Base-by-base conservation (phyloP, 1,140 invertebrate species). In the Gonioctena quinquepunctata region DNA sequence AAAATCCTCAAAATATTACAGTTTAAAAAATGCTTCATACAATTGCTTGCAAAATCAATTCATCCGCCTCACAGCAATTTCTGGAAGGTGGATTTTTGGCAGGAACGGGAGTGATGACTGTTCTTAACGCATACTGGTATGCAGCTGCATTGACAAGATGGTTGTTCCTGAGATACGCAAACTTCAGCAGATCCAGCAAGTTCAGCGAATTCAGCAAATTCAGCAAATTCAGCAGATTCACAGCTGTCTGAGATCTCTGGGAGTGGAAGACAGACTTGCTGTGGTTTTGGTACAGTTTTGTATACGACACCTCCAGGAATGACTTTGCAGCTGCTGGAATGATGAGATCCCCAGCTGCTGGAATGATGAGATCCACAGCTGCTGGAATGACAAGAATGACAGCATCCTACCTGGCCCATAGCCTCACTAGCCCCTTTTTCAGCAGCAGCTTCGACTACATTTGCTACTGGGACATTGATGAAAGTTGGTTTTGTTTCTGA, bases 261-360 rank as follows among this genome's bases (percentile, higher is more conserved):
- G 18, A 13, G 48, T 56, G 21, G 5, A n/a, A 54, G 21, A 8
- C 60, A 62, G 16, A 42, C 6, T 42, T 62, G 66, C 16, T 33
- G 50, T n/a, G 22, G 16, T 19, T 69, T 69, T 8, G 68, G 23
- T 19, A 49, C 19, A 11, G n/a, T 52, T 25, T 69, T 62, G 25
- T 27, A 64, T n/a, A 13, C 49, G 6, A 69, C 68, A 4, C 48
- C 50, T 18, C 68, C 68, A 1, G 60, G 60, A 21, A 62, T 62
- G n/a, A 62, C 27, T 22, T 62, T 62, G 33, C 60, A 62, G 27
- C 11, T 13, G 19, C 56, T 42, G 33, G 33, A 42, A 1, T 4
- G 33, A 11, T n/a, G 33, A n/a, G n/a, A n/a, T n/a, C n/a, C n/a
- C n/a, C 68, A 4, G 33, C 50, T 18, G 60, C 68, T 0, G 60